Evolutionary conservation across 2,888 invertebrate genomes (phyloP), one percentile per base, ranked within the genome.

Genomic region (Anthophora plumipes): DNA sequence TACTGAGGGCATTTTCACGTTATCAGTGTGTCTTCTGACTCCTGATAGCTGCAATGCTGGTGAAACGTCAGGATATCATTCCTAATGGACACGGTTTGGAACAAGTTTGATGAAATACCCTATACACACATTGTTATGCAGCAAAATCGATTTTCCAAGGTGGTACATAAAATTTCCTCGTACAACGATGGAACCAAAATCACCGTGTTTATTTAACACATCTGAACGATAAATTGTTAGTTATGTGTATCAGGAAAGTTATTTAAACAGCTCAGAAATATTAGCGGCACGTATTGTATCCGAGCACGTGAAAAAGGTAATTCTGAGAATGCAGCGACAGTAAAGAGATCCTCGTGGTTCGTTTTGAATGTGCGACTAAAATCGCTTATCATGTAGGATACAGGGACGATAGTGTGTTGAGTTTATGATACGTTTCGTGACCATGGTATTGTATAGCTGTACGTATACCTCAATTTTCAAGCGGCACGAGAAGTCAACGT

Each of bases 401-500:
- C 55, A n/a, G 66, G 20, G 54, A 59, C 67, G 68, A 81, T 70
- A 61, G 68, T 69, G 69, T 82, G 82, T 82, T 81, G 46, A 76
- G 73, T 77, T 80, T 63, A 68, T 52, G 76, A 76, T 66, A 81
- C 69, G 64, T 77, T 81, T 76, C 82, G 82, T 82, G 82, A 82
- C 82, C 76, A 50, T 31, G 43, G 61, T 50, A 63, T 73, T 77
- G 50, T 72, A 69, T 66, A 59, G 71, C 75, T 12, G 43, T 59
- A 57, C 63, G n/a, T 77, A 77, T 50, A 68, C 72, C 54, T 81
- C 74, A 74, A 83, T 82, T 83, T 81, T 59, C 82, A 71, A 43
- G 20, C 37, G 14, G 77, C 82, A 83, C 77, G 68, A 43, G 82
- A 81, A 66, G 71, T 25, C 39, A n/a, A 31, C 41, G n/a, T 14